phyloP scores from a whole-genome alignment of 1,140 invertebrate genomes.

The Leptopilina clavipes region DNA sequence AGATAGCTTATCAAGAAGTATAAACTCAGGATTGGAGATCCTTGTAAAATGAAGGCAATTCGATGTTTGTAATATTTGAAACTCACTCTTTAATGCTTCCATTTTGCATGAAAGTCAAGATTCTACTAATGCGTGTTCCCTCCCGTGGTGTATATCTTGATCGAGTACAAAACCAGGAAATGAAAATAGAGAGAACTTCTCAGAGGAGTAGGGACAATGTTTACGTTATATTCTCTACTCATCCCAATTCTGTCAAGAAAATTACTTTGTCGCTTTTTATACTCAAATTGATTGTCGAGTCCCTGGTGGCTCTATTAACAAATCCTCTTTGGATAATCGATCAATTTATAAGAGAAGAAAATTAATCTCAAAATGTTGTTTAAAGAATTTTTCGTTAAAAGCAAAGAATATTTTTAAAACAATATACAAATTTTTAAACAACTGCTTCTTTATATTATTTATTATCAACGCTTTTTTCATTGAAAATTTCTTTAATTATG shows the following conservation, averaged over 20 bases:
- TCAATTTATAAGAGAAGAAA: background rate
- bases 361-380: no score
- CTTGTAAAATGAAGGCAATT: background rate
- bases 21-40: background rate
- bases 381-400: no score
- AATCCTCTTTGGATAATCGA: background rate
- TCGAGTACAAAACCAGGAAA: slow-evolving; percentile 17
- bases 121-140: background rate
- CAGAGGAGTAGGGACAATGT: background rate
- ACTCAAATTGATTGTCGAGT: background rate
- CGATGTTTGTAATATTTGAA: slow-evolving; percentile 1
- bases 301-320: background rate
- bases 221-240: slow-evolving; percentile 1
- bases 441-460: no score
- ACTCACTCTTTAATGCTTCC: slow-evolving; percentile 31
- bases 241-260: slow-evolving; percentile 1
- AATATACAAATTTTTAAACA: no score
- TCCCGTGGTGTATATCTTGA: slow-evolving; percentile 1
- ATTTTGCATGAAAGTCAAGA: slow-evolving; percentile 4
- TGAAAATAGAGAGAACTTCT: slow-evolving; percentile 16
- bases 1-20: slow-evolving; percentile 22
- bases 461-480: no score
- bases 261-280: slow-evolving; percentile 1
- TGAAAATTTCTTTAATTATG: no score
- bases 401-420: no score